Conservation (phyloP, 2,797 vertebrate species). For the Anableps anableps region DNA sequence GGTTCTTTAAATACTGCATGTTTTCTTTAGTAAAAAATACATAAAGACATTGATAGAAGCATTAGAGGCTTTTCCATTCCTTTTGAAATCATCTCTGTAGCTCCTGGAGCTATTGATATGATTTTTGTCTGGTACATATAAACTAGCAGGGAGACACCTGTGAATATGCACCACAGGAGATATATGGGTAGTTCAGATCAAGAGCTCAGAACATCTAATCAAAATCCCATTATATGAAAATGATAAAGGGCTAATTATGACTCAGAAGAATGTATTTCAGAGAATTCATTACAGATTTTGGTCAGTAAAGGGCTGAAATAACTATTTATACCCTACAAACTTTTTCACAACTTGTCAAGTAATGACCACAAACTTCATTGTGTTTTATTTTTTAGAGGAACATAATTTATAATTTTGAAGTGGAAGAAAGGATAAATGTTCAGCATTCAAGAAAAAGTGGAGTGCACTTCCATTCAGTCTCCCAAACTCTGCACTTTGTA, state of each 20-base stretch:
- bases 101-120: slow-evolving; percentile 45
- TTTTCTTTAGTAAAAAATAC: slow-evolving; percentile 59
- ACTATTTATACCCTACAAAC: not conserved
- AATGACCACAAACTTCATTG: not conserved
- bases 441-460: not conserved
- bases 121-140: slow-evolving; percentile 16
- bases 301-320: not conserved
- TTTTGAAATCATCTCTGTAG: slow-evolving; percentile 66
- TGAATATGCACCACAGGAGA: not conserved
- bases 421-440: not conserved
- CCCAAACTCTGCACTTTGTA: not conserved
- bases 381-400: not conserved
- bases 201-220: not conserved
- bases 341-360: not conserved
- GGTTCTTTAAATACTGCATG: slow-evolving; percentile 66
- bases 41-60: slow-evolving; percentile 63
- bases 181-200: slow-evolving; percentile 1
- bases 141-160: slow-evolving; percentile 35
- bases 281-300: slow-evolving; percentile 1
- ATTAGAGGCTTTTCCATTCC: slow-evolving; percentile 64
- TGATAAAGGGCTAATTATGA: not conserved
- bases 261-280: not conserved
- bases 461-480: not conserved
- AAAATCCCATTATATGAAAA: slow-evolving; percentile 17
- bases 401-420: not conserved